Percentiles rank a stretch among this genome's conserved stretches.
These are phyloP conservation scores for Thymallus thymallus DNA, from an alignment of 2,113 vertebrate species.

Conservation along the genomic window DNA sequence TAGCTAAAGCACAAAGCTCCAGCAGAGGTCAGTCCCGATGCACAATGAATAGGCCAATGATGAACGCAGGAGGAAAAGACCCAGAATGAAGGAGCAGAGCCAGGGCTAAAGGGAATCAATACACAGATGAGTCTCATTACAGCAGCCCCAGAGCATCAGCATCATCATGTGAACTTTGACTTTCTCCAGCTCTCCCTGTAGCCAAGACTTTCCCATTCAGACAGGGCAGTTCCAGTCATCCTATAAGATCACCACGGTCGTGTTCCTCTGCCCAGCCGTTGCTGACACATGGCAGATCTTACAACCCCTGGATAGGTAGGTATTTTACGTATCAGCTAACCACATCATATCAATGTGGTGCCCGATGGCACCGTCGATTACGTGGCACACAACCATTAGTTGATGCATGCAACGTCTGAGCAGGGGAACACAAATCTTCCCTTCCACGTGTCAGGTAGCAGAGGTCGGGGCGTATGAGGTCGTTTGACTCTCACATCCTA, in stretches of 20 bases:
- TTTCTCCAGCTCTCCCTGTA: too few species aligned
- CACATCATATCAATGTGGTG: too few species aligned
- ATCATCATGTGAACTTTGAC: neutral
- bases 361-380: too few species aligned
- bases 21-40: constrained; percentile 58
- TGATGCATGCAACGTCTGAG: too few species aligned
- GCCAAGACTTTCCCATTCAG: too few species aligned
- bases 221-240: too few species aligned
- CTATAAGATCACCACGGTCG: too few species aligned
- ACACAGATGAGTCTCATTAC: constrained; percentile 33
- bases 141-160: constrained; percentile 26
- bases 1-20: constrained; percentile 28
- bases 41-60: constrained; percentile 46
- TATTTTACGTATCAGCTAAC: too few species aligned
- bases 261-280: too few species aligned
- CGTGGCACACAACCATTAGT: too few species aligned
- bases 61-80: constrained; percentile 40
- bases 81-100: constrained; percentile 3
- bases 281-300: too few species aligned
- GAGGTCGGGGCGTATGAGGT: neutral
- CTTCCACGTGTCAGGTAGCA: neutral
- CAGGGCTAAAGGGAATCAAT: constrained; percentile 23
- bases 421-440: neutral
- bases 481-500: neutral
- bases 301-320: too few species aligned